phyloP scores from a whole-genome alignment of 2,797 vertebrate species.

The Acropternis orthonyx region DNA sequence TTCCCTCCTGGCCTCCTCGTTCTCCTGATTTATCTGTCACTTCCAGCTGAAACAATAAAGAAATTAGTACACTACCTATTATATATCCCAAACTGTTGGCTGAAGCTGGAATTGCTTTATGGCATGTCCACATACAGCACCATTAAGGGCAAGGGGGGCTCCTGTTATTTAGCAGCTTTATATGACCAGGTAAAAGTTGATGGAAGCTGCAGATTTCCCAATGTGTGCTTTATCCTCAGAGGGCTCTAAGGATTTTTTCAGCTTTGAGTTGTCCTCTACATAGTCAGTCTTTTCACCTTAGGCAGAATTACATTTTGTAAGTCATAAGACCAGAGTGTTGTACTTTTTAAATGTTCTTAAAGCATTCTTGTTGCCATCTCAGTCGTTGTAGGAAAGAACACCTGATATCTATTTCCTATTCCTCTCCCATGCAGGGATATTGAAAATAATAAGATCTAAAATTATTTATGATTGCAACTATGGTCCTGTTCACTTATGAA shows the following conservation, averaged over 20 bases:
- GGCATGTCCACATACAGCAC: background rate
- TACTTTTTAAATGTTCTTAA: background rate
- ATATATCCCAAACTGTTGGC: background rate
- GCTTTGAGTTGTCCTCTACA: background rate
- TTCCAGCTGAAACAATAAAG: background rate
- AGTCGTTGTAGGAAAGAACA: background rate
- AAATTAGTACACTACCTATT: background rate
- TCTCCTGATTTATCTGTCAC: background rate
- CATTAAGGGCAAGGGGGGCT: background rate
- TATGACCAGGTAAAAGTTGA: background rate
- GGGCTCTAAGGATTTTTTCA: background rate
- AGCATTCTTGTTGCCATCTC: background rate
- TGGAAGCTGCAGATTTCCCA: background rate
- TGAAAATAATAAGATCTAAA: background rate
- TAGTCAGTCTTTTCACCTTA: background rate
- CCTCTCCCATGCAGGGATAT: background rate
- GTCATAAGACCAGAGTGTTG: background rate
- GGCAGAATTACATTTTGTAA: background rate
- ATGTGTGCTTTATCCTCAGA: background rate
- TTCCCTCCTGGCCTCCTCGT: background rate
- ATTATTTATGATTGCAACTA: conserved; percentile 18
- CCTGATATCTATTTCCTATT: background rate
- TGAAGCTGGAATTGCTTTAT: background rate
- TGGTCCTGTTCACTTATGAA: conserved; percentile 9
- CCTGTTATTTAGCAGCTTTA: background rate